These are phyloP conservation scores for Limanda limanda DNA, from an alignment of 2,113 vertebrate genomes.

Conservation along the genomic window DNA sequence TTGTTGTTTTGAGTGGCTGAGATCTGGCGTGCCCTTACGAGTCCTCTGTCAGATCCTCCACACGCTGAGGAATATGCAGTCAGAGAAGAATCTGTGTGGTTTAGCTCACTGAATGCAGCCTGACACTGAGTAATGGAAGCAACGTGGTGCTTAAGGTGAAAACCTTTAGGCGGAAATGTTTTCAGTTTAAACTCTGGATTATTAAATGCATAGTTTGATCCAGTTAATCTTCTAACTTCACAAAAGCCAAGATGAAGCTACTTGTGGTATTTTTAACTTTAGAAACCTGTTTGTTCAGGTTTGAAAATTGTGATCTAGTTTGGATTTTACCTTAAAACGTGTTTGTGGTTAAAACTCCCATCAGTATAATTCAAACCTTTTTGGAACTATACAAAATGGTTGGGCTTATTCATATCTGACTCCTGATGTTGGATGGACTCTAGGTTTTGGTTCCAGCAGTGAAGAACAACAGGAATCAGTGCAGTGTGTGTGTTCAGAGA, in stretches of 20 bases:
- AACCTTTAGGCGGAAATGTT: background rate
- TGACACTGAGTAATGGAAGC: slow-evolving; percentile 9
- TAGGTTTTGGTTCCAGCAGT: background rate
- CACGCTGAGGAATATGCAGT: slow-evolving; percentile 6
- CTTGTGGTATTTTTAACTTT: background rate
- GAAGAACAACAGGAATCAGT: slow-evolving; percentile 8
- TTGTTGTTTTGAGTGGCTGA: slow-evolving; percentile 21
- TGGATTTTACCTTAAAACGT: no score
- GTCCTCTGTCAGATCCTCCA: slow-evolving; percentile 17
- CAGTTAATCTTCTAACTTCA: background rate
- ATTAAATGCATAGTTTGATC: background rate
- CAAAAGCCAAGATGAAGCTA: background rate
- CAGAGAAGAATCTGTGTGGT: slow-evolving; percentile 8
- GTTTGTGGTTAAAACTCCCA: no score
- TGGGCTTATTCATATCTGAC: slow-evolving; percentile 10
- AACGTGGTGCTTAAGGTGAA: background rate
- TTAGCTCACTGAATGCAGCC: slow-evolving; percentile 2
- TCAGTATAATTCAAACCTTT: no score
- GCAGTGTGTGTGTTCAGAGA: slow-evolving; percentile 6
- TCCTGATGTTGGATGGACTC: slow-evolving; percentile 3
- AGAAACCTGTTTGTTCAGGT: background rate
- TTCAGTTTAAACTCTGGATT: no score
- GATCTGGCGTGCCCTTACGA: slow-evolving; percentile 25
- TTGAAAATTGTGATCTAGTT: background rate
- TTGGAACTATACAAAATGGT: background rate